Base-by-base conservation (phyloP, 2,888 invertebrate species). In the Brachyopa scutellaris region DNA sequence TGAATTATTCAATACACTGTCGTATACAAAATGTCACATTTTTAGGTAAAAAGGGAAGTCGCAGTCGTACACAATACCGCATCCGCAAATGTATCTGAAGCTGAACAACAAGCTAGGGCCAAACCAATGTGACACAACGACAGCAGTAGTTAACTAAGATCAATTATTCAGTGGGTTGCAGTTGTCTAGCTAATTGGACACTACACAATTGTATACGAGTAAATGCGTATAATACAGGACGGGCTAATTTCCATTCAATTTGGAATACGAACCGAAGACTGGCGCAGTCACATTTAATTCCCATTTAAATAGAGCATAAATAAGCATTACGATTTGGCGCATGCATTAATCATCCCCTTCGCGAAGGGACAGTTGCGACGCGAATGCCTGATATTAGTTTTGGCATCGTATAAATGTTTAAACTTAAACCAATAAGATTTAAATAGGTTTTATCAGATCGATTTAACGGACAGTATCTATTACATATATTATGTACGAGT, bases 271-370 rank as follows among this genome's bases (percentile, higher is more conserved):
- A 51, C 33, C 57, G 31, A 55, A 51, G 49, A 36, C 69, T 49
- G 51, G 17, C 69, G 51, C 57, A 69, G 76, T 51, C 57, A 51
- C 33, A 49, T 64, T 76, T 76, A 76, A 64, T 64, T 69, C 69
- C n/a, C 76, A 64, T 80, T 80, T 76, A 76, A 80, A 69, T 70
- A 64, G 80, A 69, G 62, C 76, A 76, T 80, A 80, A 80, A 80
- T 76, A 76, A 76, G 76, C 76, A 69, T 64, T 64, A 57, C 76
- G 62, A 70, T 80, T 76, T 76, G 69, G 69, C 51, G 57, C 76
- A 80, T 80, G 45, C 76, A 80, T 80, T 76, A 76, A 76, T 80
- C 80, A 80, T 76, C 45, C 33, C 29, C 15, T 26, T 21, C 6
- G n/a, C 26, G 42, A 61, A 42, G 17, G 49, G 33, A 26, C 19